Evolutionary conservation across 2,113 vertebrate genomes (phyloP), one percentile per base, ranked within the genome.

Genomic region (Leptobrachium ailaonicum): DNA sequence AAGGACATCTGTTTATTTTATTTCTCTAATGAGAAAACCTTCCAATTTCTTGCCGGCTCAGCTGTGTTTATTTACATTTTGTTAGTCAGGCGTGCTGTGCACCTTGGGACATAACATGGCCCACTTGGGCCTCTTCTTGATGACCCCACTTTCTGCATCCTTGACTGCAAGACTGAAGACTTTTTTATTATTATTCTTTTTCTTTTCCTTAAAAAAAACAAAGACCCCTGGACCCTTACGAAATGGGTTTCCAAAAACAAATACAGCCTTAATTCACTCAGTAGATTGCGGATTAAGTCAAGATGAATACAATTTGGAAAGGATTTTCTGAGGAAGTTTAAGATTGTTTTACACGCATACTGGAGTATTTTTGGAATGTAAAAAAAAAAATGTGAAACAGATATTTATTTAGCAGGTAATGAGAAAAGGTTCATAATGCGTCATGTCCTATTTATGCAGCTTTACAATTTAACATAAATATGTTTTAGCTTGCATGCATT

Each of bases 11-110:
- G 92, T 93, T 93, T 93, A 93, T 94, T 94, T 93, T 92, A 93
- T 91, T 92, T 91, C 92, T 93, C 89, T 93, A 93, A 94, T 91
- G 92, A 93, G 92, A 94, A 94, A 93, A 92, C 91, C 92, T 91
- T 90, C 88, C 89, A 73, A 80, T 86, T 90, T 89, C 90, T 54
- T 90, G 84, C 80, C 73, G 84, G 86, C 90, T 94, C 93, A 93
- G 93, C 92, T 94, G 92, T 94, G 92, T 94, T 94, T 94, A 92
- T 93, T 93, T 92, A 91, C 89, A 83, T 87, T 92, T 87, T 82
- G 87, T 87, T 87, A 88, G 89, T 91, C 90, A 83, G 89, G 87
- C 87, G 90, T 87, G 86, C 85, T 85, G 82, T 85, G 90, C 87
- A 87, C 90, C 89, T 88, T 85, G 89, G 85, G 88, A 87, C 70